A percentile compares a stretch with the other conserved stretches of the same genome.
Conservation (phyloP, 2,797 vertebrate species). For the Rhincodon typus region DNA sequence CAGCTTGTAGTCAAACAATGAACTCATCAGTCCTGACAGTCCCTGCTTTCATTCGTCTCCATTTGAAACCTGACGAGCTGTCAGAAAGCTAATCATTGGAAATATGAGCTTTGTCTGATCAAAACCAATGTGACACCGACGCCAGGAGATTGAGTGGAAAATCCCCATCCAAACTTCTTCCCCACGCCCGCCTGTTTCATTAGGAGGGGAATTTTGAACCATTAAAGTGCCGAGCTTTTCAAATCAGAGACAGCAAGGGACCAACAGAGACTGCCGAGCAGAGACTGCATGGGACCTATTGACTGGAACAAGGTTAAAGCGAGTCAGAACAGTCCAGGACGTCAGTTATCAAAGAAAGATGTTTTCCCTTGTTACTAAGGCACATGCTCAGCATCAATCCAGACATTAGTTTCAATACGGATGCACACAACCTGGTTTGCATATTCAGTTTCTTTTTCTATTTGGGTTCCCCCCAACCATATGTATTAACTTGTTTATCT, state of each 20-base stretch:
- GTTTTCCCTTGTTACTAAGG: not conserved
- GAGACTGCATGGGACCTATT: not conserved
- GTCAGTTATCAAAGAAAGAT: not conserved
- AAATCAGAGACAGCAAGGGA: not conserved
- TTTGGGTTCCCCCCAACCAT: no score
- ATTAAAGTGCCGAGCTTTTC: constrained; percentile 27
- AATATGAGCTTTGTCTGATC: constrained; percentile 37
- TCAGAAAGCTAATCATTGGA: constrained; percentile 35
- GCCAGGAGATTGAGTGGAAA: constrained; percentile 29
- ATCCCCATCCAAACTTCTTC: constrained; percentile 25
- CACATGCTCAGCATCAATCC: not conserved
- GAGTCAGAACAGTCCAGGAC: not conserved
- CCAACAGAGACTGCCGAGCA: not conserved
- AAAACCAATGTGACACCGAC: constrained; percentile 35
- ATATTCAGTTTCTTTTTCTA: not conserved
- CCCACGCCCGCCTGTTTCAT: not conserved
- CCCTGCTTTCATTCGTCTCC: not conserved
- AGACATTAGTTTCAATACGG: not conserved
- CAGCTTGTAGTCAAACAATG: constrained; percentile 30
- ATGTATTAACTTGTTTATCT: no score
- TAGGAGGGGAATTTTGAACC: not conserved
- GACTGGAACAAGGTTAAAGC: not conserved
- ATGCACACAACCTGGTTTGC: not conserved
- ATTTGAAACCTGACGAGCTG: constrained; percentile 33
- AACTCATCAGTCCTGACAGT: not conserved